phyloP scores from a whole-genome alignment of 2,888 invertebrate species.

The Mythimna lalbum region DNA sequence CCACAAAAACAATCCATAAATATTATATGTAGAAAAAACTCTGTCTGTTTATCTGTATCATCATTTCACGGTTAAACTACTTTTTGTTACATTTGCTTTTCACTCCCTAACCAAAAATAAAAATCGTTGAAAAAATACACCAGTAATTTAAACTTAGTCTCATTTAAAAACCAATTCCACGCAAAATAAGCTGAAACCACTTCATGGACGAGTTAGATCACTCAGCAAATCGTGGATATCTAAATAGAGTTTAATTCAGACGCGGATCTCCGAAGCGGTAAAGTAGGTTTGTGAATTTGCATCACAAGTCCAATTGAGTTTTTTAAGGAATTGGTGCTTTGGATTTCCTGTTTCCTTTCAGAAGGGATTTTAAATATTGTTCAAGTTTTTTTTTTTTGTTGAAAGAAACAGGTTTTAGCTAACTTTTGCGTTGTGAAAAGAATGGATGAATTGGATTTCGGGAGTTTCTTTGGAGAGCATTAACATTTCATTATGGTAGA shows the following conservation, averaged over 20 bases:
- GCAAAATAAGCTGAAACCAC: conserved; percentile 63
- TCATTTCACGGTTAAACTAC: too few relatives aligned
- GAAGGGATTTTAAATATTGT: conserved; percentile 44
- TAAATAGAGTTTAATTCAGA: conserved; percentile 72
- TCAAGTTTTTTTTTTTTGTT: conserved; percentile 37
- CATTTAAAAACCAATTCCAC: conserved; percentile 60
- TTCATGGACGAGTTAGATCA: conserved; percentile 64
- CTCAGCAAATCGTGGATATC: conserved; percentile 66
- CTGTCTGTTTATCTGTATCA: too few relatives aligned
- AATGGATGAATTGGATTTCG: conserved; percentile 5
- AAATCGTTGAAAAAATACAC: conserved; percentile 20
- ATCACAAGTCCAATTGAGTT: conserved; percentile 67
- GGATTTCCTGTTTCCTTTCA: conserved; percentile 47
- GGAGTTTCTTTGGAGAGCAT: background rate
- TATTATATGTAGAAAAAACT: too few relatives aligned
- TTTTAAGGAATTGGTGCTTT: conserved; percentile 61
- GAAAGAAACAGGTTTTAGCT: conserved; percentile 12
- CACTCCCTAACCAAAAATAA: conserved; percentile 26
- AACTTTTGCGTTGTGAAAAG: conserved; percentile 34
- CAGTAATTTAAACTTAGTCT: conserved; percentile 59
- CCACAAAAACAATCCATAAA: too few relatives aligned
- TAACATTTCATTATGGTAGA: conserved; percentile 9
- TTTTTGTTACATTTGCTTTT: too few relatives aligned
- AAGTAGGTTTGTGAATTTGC: conserved; percentile 68
- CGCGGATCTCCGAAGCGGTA: conserved; percentile 58